phyloP scores from a whole-genome alignment of 2,113 vertebrate species.

The Etheostoma cragini region DNA sequence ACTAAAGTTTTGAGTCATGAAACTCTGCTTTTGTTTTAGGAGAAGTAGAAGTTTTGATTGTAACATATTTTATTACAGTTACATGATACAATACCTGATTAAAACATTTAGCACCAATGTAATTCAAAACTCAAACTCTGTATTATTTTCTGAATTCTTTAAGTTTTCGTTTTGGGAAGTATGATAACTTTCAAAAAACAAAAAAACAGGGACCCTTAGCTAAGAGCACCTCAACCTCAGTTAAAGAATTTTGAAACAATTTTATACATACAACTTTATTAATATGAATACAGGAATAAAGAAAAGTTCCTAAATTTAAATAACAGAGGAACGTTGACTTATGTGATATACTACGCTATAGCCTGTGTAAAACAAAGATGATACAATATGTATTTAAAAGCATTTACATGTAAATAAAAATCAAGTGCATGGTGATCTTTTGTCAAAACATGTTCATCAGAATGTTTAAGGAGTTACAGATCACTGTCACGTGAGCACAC shows the following conservation, averaged over 20 bases:
- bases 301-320: neutral
- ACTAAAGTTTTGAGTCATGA: neutral
- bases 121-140: neutral
- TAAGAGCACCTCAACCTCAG: neutral
- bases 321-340: neutral
- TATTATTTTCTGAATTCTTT: neutral
- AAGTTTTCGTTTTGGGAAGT: neutral
- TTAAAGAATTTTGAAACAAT: neutral
- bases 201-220: neutral
- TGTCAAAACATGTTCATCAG: neutral
- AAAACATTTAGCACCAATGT: neutral
- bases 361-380: neutral
- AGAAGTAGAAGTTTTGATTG: neutral
- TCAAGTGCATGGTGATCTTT: neutral
- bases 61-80: neutral
- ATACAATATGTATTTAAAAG: neutral
- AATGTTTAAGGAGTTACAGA: neutral
- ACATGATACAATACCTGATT: neutral
- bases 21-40: neutral
- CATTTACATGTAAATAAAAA: neutral
- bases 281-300: neutral
- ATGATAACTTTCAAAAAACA: neutral
- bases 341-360: neutral
- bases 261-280: neutral
- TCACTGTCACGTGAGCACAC: neutral